These are phyloP conservation scores for Drosophila picticornis DNA, from an alignment of 2,888 invertebrate species.

Conservation along the genomic window DNA sequence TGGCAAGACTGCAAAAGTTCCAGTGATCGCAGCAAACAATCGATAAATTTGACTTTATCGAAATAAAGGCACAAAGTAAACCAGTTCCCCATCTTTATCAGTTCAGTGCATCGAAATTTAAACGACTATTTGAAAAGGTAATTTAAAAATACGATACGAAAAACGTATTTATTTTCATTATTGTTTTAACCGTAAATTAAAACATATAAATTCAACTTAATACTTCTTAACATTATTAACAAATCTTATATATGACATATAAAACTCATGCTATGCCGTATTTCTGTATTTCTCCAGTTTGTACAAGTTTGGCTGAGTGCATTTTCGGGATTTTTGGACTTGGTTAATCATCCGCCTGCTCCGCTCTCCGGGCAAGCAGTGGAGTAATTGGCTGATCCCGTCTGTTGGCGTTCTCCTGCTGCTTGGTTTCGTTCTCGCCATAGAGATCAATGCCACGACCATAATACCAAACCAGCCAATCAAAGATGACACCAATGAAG, in stretches of 20 bases:
- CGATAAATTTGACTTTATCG: neutral
- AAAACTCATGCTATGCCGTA: neutral
- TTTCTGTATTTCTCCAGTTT: constrained; percentile 39
- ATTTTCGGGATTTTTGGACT: constrained; percentile 13
- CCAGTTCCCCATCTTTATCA: neutral
- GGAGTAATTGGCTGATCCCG: constrained; percentile 80
- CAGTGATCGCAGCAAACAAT: neutral
- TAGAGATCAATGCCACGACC: constrained; percentile 88
- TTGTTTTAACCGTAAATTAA: constrained; percentile 11
- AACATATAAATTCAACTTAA: constrained; percentile 54
- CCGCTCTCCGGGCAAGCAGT: constrained; percentile 66
- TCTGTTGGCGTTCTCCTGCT: constrained; percentile 58
- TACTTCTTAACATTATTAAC: constrained; percentile 35
- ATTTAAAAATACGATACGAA: constrained; percentile 12
- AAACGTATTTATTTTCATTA: constrained; percentile 21
- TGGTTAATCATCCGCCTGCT: constrained; percentile 37
- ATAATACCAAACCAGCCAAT: constrained; percentile 87
- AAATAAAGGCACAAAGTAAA: neutral
- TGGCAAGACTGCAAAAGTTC: neutral
- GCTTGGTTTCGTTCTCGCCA: constrained; percentile 84
- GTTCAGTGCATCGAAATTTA: neutral
- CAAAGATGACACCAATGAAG: constrained; percentile 87
- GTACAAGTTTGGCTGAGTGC: constrained; percentile 57
- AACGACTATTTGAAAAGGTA: neutral
- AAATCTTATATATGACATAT: constrained; percentile 19